Conservation (phyloP, 2,888 invertebrate genomes). For the Drosophila borealis region DNA sequence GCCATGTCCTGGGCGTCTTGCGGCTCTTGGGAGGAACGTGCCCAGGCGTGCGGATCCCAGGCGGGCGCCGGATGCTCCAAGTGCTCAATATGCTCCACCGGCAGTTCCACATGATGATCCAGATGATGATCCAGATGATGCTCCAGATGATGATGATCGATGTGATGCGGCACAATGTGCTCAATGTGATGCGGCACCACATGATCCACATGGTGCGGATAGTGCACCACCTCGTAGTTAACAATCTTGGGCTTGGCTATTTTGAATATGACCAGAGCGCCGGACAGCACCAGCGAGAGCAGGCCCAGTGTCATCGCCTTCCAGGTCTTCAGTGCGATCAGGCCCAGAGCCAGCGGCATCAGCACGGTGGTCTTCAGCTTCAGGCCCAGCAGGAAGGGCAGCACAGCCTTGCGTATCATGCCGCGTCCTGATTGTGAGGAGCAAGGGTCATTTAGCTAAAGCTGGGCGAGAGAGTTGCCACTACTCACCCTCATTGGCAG, state of each 20-base stretch:
- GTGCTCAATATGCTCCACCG: conserved; percentile 86
- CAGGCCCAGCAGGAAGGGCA: conserved; percentile 93
- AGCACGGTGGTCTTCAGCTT: conserved; percentile 94
- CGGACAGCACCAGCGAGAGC: conserved; percentile 92
- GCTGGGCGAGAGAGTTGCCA: not conserved
- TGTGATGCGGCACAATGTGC: conserved; percentile 82
- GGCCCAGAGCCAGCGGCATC: conserved; percentile 91
- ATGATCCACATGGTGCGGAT: conserved; percentile 86
- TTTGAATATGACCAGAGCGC: conserved; percentile 94
- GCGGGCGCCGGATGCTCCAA: conserved; percentile 84
- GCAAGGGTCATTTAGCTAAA: conserved; percentile 38
- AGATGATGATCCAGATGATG: conserved; percentile 87
- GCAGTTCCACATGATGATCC: conserved; percentile 85
- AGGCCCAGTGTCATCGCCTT: conserved; percentile 94
- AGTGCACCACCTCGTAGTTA: conserved; percentile 94
- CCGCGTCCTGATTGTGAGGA: conserved; percentile 88
- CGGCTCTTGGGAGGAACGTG: conserved; percentile 86
- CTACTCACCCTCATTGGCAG: conserved; percentile 85
- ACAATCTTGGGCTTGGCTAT: conserved; percentile 94
- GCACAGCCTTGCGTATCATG: conserved; percentile 92
- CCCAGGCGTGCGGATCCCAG: conserved; percentile 87
- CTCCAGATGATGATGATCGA: conserved; percentile 84
- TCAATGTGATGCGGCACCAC: conserved; percentile 83
- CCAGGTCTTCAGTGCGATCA: conserved; percentile 95
- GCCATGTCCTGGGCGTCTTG: conserved; percentile 84